These are phyloP conservation scores for Erebia ligea DNA, from an alignment of 2,888 invertebrate species.

Conservation along the genomic window DNA sequence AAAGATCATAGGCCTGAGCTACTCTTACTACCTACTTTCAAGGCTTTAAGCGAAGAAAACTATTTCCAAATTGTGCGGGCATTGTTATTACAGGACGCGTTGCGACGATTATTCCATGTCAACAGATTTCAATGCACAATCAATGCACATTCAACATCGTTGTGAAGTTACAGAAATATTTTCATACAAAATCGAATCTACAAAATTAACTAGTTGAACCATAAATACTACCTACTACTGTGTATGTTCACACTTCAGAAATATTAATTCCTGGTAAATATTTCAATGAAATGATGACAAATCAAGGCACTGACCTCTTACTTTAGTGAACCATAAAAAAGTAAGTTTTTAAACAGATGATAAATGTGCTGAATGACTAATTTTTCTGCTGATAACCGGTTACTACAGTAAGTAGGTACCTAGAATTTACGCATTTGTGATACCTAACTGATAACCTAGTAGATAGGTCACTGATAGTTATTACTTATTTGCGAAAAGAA, in stretches of 20 bases:
- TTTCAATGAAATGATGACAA: not conserved
- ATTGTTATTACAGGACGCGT: slow-evolving; percentile 3
- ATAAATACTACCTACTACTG: too few relatives aligned
- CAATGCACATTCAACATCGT: slow-evolving; percentile 40
- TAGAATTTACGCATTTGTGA: slow-evolving; percentile 15
- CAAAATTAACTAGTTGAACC: not conserved
- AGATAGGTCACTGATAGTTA: not conserved
- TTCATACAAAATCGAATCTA: not conserved
- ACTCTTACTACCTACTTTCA: too few relatives aligned
- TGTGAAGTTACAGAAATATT: slow-evolving; percentile 12
- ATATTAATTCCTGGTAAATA: too few relatives aligned
- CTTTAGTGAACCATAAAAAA: not conserved
- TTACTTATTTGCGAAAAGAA: too few relatives aligned
- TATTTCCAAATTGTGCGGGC: not conserved
- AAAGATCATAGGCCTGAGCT: too few relatives aligned
- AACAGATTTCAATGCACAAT: slow-evolving; percentile 48
- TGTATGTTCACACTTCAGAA: not conserved
- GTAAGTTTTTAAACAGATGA: not conserved
- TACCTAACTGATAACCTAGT: slow-evolving; percentile 7
- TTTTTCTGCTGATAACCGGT: not conserved
- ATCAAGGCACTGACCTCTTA: not conserved
- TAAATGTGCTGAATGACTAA: slow-evolving; percentile 5
- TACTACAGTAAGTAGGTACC: not conserved
- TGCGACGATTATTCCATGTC: slow-evolving; percentile 44
- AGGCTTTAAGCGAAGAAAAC: not conserved